A percentile compares a stretch with the other conserved stretches of the same genome.
phyloP scores from a whole-genome alignment of 2,888 invertebrate genomes.

The Acronicta leporina region DNA sequence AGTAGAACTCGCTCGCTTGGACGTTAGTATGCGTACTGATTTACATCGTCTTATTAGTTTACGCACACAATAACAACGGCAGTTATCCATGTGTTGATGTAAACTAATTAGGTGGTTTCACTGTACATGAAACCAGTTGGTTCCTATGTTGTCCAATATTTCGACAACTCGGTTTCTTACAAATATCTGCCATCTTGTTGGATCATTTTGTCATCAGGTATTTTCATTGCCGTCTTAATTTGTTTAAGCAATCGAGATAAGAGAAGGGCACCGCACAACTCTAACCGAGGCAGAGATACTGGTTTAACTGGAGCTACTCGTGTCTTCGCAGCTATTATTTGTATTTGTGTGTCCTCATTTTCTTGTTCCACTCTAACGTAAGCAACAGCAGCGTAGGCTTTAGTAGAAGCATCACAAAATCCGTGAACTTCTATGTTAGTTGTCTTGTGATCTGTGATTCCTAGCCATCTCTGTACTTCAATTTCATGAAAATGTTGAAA shows the following conservation, averaged over 20 bases:
- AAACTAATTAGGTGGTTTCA: too few species aligned
- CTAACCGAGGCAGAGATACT: slow-evolving; percentile 21
- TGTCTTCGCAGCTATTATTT: slow-evolving; percentile 18
- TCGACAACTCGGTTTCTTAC: slow-evolving; percentile 19
- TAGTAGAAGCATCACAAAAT: slow-evolving; percentile 21
- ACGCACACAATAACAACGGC: too few species aligned
- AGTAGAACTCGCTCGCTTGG: too few species aligned
- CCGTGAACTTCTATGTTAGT: slow-evolving; percentile 13
- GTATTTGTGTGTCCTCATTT: neutral
- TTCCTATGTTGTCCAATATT: slow-evolving; percentile 13
- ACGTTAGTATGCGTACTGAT: too few species aligned
- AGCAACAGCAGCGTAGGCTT: slow-evolving; percentile 25
- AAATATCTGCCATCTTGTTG: slow-evolving; percentile 15
- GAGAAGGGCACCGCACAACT: slow-evolving; percentile 22
- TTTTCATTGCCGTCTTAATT: slow-evolving; percentile 15
- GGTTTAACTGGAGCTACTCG: slow-evolving; percentile 24
- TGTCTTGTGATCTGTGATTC: neutral
- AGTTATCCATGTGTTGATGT: too few species aligned
- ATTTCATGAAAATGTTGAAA: slow-evolving; percentile 8
- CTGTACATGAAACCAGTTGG: slow-evolving; percentile 21
- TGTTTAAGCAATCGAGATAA: slow-evolving; percentile 18
- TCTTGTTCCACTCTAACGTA: slow-evolving; percentile 3
- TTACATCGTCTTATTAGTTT: too few species aligned
- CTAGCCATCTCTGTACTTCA: slow-evolving; percentile 18
- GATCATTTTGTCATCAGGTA: slow-evolving; percentile 12